Percentiles rank a stretch among this genome's conserved stretches.
Evolutionary conservation across 2,797 vertebrate species (phyloP).

Genomic region (Eulemur mongoz): DNA sequence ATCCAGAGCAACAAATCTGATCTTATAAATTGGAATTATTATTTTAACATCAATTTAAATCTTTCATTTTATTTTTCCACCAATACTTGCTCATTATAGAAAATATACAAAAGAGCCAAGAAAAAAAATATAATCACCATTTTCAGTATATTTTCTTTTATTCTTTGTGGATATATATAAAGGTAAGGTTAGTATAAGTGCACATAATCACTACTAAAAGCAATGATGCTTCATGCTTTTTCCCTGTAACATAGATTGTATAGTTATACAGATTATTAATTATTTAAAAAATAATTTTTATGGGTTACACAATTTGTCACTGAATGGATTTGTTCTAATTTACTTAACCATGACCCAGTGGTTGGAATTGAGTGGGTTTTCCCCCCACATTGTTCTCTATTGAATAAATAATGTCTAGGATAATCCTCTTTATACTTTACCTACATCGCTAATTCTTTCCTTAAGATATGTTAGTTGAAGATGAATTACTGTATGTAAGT

Average conservation of each 20-base stretch:
- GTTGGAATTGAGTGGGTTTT: not conserved
- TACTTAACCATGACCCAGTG: not conserved
- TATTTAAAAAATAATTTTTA: conserved; percentile 26
- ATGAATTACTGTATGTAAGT: not conserved
- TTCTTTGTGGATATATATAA: not conserved
- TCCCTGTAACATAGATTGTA: not conserved
- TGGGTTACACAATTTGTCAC: not conserved
- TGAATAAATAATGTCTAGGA: conserved; percentile 1
- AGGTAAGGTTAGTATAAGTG: not conserved
- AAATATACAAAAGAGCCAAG: not conserved
- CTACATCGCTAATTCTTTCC: conserved; percentile 3
- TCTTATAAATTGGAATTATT: not conserved
- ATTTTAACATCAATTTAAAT: not conserved
- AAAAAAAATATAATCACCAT: not conserved
- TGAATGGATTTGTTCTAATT: not conserved
- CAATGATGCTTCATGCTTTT: not conserved
- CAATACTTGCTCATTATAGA: not conserved
- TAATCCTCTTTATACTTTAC: conserved; percentile 28
- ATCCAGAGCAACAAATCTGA: not conserved
- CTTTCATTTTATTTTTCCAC: conserved; percentile 18
- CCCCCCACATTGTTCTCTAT: not conserved
- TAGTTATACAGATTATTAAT: conserved; percentile 13
- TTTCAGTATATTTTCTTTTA: not conserved
- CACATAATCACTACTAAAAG: not conserved
- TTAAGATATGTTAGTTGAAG: not conserved